phyloP scores from a whole-genome alignment of 2,888 invertebrate genomes.

The Selenia dentaria region DNA sequence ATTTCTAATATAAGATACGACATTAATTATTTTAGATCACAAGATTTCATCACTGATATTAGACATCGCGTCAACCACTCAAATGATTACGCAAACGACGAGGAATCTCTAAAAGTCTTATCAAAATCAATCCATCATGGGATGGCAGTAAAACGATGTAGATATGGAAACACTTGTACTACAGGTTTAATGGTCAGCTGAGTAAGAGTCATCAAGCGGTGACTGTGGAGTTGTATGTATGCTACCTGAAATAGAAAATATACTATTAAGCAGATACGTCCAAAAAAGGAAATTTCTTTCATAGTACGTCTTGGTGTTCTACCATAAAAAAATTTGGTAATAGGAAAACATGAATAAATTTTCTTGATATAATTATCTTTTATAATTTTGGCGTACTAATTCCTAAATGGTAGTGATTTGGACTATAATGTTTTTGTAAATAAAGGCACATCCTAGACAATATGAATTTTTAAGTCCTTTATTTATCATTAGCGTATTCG shows the following conservation, averaged over 20 bases:
- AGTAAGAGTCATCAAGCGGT: constrained; percentile 47
- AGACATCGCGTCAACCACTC: constrained; percentile 11
- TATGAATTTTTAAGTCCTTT: too few species aligned
- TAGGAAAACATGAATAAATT: too few species aligned
- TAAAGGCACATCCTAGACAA: too few species aligned
- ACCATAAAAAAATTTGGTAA: too few species aligned
- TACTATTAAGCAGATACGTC: neutral
- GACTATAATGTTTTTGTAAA: too few species aligned
- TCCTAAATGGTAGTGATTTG: too few species aligned
- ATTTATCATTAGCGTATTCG: too few species aligned
- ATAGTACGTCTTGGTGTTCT: neutral
- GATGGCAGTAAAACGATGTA: constrained; percentile 56
- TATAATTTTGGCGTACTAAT: too few species aligned
- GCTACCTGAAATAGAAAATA: constrained; percentile 60
- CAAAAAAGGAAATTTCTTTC: neutral
- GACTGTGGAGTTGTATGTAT: constrained; percentile 42
- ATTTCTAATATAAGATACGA: neutral
- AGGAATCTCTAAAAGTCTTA: constrained; percentile 28
- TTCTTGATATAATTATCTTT: too few species aligned
- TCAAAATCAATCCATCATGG: constrained; percentile 31
- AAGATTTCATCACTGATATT: constrained; percentile 21
- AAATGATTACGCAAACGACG: constrained; percentile 18
- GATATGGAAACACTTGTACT: constrained; percentile 79
- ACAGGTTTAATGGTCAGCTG: constrained; percentile 52
- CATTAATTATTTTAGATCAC: constrained; percentile 14